phyloP scores from a whole-genome alignment of 2,113 vertebrate genomes.

The Pedetes capensis region DNA sequence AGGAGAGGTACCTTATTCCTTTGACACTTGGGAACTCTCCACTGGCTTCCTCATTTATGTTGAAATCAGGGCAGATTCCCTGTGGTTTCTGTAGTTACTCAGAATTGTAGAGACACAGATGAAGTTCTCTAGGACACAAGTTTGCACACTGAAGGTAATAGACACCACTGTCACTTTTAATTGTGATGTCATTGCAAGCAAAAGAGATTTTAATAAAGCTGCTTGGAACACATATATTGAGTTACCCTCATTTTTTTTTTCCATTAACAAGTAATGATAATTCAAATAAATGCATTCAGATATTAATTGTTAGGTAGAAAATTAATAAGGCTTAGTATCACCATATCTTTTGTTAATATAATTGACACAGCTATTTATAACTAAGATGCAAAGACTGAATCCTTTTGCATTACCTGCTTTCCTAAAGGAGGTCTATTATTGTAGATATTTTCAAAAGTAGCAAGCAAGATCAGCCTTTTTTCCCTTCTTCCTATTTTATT shows the following conservation, averaged over 20 bases:
- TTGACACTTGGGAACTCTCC: conserved; percentile 29
- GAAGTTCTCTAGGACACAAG: not conserved
- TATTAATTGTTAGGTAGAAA: conserved; percentile 28
- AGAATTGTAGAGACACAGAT: not conserved
- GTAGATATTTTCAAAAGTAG: conserved; percentile 30
- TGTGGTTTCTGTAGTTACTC: not conserved
- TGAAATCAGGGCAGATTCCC: not conserved
- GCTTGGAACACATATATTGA: not conserved
- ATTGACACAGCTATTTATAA: not conserved
- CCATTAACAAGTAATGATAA: not conserved
- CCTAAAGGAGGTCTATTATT: conserved; percentile 33
- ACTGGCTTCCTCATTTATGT: not conserved
- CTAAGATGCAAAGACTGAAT: not conserved
- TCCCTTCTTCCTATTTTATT: not conserved
- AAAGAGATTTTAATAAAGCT: not conserved
- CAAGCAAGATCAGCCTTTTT: not conserved
- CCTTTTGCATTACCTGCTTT: not conserved
- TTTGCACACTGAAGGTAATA: not conserved
- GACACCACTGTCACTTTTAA: not conserved
- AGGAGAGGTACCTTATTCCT: conserved; percentile 19
- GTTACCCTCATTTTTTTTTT: not conserved
- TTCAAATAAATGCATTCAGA: conserved; percentile 31
- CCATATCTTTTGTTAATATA: conserved; percentile 2
- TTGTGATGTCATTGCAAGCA: not conserved
- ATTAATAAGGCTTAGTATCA: not conserved